Conservation (phyloP, 2,888 invertebrate genomes). For the Mimachlamys varia region DNA sequence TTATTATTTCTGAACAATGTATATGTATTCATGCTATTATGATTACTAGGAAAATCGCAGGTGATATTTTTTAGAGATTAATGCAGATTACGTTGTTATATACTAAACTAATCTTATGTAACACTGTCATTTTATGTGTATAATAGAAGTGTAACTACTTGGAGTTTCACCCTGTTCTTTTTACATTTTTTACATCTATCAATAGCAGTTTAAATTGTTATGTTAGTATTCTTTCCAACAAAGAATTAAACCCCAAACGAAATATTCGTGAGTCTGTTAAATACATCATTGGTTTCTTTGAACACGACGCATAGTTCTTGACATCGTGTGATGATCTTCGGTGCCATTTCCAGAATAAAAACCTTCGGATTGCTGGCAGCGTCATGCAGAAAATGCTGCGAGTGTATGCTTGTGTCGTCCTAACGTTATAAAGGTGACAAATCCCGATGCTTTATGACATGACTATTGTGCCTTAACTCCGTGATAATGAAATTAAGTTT, state of each 20-base stretch:
- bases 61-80: no score
- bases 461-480: conserved; percentile 21
- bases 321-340: conserved; percentile 17
- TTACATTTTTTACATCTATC: neutral
- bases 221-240: neutral
- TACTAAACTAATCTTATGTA: neutral
- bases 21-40: no score
- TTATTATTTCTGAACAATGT: no score
- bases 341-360: conserved; percentile 17
- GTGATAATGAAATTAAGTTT: conserved; percentile 28
- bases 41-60: no score
- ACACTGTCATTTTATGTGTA: neutral
- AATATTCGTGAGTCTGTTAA: neutral
- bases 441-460: conserved; percentile 31
- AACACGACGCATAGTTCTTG: conserved; percentile 9
- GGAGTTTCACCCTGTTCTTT: neutral
- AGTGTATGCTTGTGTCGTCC: neutral
- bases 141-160: neutral
- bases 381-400: conserved; percentile 28
- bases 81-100: neutral
- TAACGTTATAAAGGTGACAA: conserved; percentile 12
- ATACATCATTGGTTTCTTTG: conserved; percentile 18
- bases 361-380: neutral
- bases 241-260: neutral
- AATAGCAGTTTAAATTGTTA: neutral